Evolutionary conservation across 1,140 invertebrate species (phyloP), one percentile per base, ranked within the genome.

Genomic region (Plutomurus gul): DNA sequence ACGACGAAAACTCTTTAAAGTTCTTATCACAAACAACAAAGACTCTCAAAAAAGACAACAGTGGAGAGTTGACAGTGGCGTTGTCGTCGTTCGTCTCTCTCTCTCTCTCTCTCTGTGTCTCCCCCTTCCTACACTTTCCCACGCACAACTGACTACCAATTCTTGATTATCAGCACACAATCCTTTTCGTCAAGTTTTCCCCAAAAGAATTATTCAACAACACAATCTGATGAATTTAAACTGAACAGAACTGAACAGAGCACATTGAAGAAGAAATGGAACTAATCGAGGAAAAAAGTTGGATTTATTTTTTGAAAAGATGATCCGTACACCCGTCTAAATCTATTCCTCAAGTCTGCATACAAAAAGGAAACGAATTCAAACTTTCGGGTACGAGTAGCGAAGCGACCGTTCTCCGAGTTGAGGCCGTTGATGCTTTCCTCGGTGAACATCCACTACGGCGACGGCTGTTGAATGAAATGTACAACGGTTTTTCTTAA

Each of bases 121-220:
- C n/a, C n/a, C n/a, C 6, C 56, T 65, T n/a, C 56, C 56, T 65
- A 65, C 56, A 65, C 56, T 65, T 65, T 65, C 56, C 56, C 56
- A 65, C 56, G 27, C 56, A 65, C 25, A 30, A 16, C n/a, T n/a
- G n/a, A n/a, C n/a, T n/a, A n/a, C n/a, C n/a, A n/a, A n/a, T n/a
- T 36, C 16, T 18, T 36, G 18, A 7, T 65, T 16, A n/a, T 33
- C 6, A 60, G 16, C 33, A 16, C 4, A 60, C 22, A 65, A 65
- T 47, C 43, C 43, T 10, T 49, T 22, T 49, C 13, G 18, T 51
- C 47, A 18, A 22, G 47, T 51, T 22, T 22, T 25, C 1, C 11
- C 47, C 7, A 3, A 3, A 11, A 18, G n/a, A 0, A 11, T 22
- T 25, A 0, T 25, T 25, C 0, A 18, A 18, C 7, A 6, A 22